phyloP scores from a whole-genome alignment of 2,113 vertebrate species.

The Spea multiplicata region DNA sequence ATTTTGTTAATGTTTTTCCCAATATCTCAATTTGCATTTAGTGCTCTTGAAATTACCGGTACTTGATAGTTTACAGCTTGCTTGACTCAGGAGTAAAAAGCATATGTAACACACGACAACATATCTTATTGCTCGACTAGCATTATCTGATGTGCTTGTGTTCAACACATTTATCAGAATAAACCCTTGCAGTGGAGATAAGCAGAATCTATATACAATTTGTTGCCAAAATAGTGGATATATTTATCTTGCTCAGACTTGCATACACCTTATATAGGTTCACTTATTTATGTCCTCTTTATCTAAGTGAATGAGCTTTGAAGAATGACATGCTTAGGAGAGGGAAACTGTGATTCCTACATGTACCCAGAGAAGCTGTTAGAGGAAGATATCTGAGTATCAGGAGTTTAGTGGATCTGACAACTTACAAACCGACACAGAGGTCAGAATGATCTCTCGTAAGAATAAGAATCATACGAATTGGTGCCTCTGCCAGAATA shows the following conservation, averaged over 20 bases:
- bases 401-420: background rate
- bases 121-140: conserved; percentile 19
- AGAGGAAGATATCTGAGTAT: conserved; percentile 4
- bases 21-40: background rate
- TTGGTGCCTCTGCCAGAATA: background rate
- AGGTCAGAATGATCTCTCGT: background rate
- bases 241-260: conserved; percentile 24
- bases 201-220: conserved; percentile 16
- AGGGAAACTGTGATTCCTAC: background rate
- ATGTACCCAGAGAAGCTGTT: background rate
- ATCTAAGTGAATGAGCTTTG: conserved; percentile 1
- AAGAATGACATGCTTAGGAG: background rate
- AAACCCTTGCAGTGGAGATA: conserved; percentile 30
- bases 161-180: conserved; percentile 31
- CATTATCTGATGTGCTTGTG: conserved; percentile 23
- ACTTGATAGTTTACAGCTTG: background rate
- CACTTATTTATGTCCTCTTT: background rate
- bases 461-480: background rate
- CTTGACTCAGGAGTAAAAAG: background rate
- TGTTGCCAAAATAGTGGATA: conserved; percentile 12
- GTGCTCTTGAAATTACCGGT: background rate
- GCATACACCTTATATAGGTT: conserved; percentile 13
- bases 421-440: background rate
- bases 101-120: background rate
- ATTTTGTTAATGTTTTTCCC: background rate